Percentiles rank a stretch among this genome's conserved stretches.
phyloP scores from a whole-genome alignment of 2,113 vertebrate genomes.

The Ceratotherium simum region DNA sequence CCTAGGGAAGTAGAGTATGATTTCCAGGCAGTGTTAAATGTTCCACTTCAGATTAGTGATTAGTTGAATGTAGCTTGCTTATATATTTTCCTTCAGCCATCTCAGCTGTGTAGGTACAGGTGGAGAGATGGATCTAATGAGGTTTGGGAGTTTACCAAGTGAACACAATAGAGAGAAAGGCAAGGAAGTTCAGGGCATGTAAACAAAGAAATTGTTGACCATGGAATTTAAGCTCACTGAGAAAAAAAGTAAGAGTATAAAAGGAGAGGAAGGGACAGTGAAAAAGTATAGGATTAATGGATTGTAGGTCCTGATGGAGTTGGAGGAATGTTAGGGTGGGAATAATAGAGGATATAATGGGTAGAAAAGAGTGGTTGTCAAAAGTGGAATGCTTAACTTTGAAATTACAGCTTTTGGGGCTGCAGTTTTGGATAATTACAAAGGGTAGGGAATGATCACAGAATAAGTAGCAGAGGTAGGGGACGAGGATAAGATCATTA shows the following conservation, averaged over 20 bases:
- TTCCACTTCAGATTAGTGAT: not conserved
- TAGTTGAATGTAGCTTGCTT: not conserved
- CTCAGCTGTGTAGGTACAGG: not conserved
- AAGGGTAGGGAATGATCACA: not conserved
- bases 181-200: not conserved
- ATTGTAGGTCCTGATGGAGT: not conserved
- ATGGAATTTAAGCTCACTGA: not conserved
- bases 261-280: not conserved
- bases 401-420: not conserved
- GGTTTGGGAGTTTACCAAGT: constrained; percentile 5
- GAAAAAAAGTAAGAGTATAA: constrained; percentile 4
- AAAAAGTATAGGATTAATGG: not conserved
- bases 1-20: not conserved
- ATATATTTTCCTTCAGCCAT: not conserved
- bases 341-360: not conserved
- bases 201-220: constrained; percentile 40
- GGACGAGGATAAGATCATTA: not conserved
- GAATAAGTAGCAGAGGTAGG: not conserved
- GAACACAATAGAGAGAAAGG: not conserved
- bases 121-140: not conserved
- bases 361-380: not conserved
- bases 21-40: not conserved
- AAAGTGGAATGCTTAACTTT: not conserved
- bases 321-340: not conserved
- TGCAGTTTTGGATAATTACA: not conserved